Evolutionary conservation across 1,140 invertebrate genomes (phyloP).

Genomic region (Drosophila littoralis): DNA sequence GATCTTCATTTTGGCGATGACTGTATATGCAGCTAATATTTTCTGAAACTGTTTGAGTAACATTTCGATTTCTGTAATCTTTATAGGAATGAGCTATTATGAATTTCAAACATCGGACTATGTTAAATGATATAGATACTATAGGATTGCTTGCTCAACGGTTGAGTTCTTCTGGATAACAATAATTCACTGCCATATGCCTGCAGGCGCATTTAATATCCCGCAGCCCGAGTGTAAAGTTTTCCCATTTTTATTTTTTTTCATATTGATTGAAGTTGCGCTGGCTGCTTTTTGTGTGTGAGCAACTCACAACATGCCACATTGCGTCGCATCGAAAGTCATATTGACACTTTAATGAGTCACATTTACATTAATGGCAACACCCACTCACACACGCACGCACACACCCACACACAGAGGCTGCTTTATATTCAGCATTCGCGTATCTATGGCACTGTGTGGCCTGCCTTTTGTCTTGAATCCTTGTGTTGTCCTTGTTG

Average conservation of each 20-base stretch:
- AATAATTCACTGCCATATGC: not conserved
- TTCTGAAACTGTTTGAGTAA: too few species aligned
- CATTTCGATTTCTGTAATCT: too few species aligned
- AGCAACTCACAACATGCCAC: slow-evolving; percentile 25
- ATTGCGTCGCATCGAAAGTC: slow-evolving; percentile 64
- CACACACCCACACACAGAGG: slow-evolving; percentile 5
- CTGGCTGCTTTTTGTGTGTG: slow-evolving; percentile 20
- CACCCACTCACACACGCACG: slow-evolving; percentile 15
- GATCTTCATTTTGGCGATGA: too few species aligned
- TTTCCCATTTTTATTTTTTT: not conserved
- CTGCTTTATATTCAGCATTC: slow-evolving; percentile 54
- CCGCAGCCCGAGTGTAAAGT: not conserved
- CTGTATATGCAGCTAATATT: too few species aligned
- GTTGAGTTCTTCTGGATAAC: too few species aligned
- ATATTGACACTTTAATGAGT: slow-evolving; percentile 78
- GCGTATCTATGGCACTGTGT: slow-evolving; percentile 25
- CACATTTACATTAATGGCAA: slow-evolving; percentile 74
- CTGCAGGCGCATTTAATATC: not conserved
- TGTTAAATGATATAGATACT: too few species aligned
- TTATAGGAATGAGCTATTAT: too few species aligned
- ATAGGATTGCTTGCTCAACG: too few species aligned
- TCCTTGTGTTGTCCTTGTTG: slow-evolving; percentile 15
- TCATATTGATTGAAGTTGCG: slow-evolving; percentile 60
- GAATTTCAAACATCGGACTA: too few species aligned
- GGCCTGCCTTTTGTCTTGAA: slow-evolving; percentile 45